Percentiles rank a stretch among this genome's conserved stretches.
phyloP scores from a whole-genome alignment of 2,113 vertebrate species.

The Psophia crepitans region DNA sequence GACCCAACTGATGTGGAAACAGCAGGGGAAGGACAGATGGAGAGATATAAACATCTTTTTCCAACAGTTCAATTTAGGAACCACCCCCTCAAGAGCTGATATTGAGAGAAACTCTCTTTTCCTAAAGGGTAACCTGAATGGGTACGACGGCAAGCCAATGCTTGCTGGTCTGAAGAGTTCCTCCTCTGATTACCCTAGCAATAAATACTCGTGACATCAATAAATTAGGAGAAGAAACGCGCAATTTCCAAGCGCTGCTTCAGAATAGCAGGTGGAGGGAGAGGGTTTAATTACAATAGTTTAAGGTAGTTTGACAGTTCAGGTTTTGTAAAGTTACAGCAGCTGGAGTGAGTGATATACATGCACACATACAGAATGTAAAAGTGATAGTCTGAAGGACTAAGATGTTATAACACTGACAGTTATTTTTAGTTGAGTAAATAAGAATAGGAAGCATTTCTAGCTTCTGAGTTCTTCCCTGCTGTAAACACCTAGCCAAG shows the following conservation, averaged over 20 bases:
- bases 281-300: not conserved
- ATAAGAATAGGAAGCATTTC: slow-evolving; percentile 6
- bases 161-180: not conserved
- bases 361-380: not conserved
- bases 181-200: slow-evolving; percentile 28
- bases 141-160: not conserved
- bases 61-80: not conserved
- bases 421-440: slow-evolving; percentile 30
- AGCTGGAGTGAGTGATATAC: not conserved
- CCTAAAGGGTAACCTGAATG: not conserved
- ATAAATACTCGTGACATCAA: slow-evolving; percentile 52
- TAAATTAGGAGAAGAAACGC: slow-evolving; percentile 30
- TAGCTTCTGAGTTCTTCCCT: not conserved
- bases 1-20: not conserved
- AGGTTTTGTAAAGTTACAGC: not conserved
- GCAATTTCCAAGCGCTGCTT: not conserved
- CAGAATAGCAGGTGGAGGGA: not conserved
- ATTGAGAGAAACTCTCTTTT: not conserved
- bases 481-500: slow-evolving; percentile 5
- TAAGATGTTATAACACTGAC: not conserved
- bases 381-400: not conserved
- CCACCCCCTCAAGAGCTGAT: not conserved
- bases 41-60: not conserved
- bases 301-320: not conserved
- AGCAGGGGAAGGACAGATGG: not conserved